These are phyloP conservation scores for Laothoe populi DNA, from an alignment of 2,888 invertebrate species.

Conservation along the genomic window DNA sequence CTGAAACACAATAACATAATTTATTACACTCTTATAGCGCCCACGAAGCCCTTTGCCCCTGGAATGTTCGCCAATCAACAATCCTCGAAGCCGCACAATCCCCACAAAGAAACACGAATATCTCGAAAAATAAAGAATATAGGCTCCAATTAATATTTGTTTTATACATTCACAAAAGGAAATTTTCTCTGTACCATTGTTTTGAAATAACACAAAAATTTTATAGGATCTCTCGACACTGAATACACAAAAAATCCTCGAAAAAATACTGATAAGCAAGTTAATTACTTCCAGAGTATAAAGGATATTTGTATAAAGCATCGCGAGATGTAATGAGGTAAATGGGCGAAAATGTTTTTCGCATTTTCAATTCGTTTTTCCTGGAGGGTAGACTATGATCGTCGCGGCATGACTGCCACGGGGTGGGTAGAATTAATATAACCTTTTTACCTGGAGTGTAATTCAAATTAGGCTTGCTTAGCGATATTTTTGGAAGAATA, in stretches of 20 bases:
- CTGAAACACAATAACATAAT: not conserved
- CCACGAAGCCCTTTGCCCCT: not conserved
- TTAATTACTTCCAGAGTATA: slow-evolving; percentile 18
- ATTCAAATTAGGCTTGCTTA: slow-evolving; percentile 12
- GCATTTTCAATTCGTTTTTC: slow-evolving; percentile 19
- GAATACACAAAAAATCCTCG: not conserved
- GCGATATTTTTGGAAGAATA: not conserved
- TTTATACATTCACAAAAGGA: slow-evolving; percentile 5
- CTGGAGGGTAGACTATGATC: not conserved
- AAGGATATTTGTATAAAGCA: slow-evolving; percentile 16
- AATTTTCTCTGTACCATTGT: not conserved
- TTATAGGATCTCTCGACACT: not conserved
- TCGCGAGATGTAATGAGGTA: slow-evolving; percentile 12
- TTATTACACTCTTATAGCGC: not conserved
- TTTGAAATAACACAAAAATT: not conserved
- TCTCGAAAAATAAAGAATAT: not conserved
- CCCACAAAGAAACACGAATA: not conserved
- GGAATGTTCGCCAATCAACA: not conserved
- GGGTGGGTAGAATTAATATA: slow-evolving; percentile 20
- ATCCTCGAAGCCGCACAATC: not conserved
- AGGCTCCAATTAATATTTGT: slow-evolving; percentile 1
- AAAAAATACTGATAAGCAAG: slow-evolving; percentile 1
- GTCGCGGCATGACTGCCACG: not conserved
- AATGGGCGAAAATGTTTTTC: slow-evolving; percentile 23
- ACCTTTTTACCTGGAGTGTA: slow-evolving; percentile 13